Conservation (phyloP, 2,797 vertebrate genomes). For the Podargus strigoides region DNA sequence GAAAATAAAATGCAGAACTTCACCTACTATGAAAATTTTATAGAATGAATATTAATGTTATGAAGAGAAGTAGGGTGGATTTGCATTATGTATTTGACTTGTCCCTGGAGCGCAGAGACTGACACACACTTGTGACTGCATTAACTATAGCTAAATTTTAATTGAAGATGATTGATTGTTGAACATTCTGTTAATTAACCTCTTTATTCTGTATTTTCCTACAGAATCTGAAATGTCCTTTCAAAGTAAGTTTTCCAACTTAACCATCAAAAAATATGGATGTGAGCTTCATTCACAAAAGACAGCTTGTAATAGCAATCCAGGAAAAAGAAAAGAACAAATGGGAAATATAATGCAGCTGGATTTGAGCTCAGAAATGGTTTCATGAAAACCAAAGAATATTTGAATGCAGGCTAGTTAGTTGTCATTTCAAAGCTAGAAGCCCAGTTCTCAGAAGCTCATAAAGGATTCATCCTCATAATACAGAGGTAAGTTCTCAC, state of each 20-base stretch:
- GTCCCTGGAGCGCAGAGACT: slow-evolving; percentile 29
- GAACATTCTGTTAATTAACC: slow-evolving; percentile 40
- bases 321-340: not conserved
- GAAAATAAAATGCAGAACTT: slow-evolving; percentile 40
- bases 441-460: not conserved
- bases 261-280: not conserved
- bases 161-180: slow-evolving; percentile 54
- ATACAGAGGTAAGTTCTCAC: not conserved
- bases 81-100: slow-evolving; percentile 59
- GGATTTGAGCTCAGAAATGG: not conserved
- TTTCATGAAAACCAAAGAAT: not conserved
- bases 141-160: slow-evolving; percentile 34
- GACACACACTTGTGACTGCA: slow-evolving; percentile 37
- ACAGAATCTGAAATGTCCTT: not conserved
- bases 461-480: not conserved
- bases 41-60: slow-evolving; percentile 56
- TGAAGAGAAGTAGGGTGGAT: slow-evolving; percentile 36
- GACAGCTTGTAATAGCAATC: not conserved
- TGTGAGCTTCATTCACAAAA: not conserved
- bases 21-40: slow-evolving; percentile 53
- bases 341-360: not conserved
- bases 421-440: not conserved
- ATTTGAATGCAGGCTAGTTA: not conserved
- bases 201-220: slow-evolving; percentile 29
- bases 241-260: not conserved